Conservation (phyloP, 2,888 invertebrate genomes). For the Bibio marci region DNA sequence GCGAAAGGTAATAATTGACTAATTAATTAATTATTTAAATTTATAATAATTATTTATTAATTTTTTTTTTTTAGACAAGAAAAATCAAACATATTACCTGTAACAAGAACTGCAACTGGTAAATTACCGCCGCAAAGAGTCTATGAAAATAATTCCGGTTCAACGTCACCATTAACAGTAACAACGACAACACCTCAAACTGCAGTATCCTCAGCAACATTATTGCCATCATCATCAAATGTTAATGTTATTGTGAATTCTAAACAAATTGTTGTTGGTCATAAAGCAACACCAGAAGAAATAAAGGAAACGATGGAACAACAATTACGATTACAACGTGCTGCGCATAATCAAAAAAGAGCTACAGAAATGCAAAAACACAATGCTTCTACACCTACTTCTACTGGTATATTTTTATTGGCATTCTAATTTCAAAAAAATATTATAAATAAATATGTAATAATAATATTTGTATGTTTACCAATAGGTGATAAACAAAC, state of each 20-base stretch:
- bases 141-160: slow-evolving; percentile 12
- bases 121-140: slow-evolving; percentile 33
- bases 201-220: not conserved
- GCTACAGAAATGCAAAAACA: slow-evolving; percentile 42
- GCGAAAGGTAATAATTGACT: slow-evolving; percentile 65
- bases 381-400: too few relatives aligned
- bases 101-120: slow-evolving; percentile 67
- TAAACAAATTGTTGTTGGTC: slow-evolving; percentile 25
- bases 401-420: slow-evolving; percentile 9
- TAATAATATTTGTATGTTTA: not conserved
- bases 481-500: slow-evolving; percentile 2
- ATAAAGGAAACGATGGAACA: slow-evolving; percentile 85
- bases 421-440: not conserved
- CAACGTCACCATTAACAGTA: too few relatives aligned
- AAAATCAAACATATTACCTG: slow-evolving; percentile 54
- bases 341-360: slow-evolving; percentile 78
- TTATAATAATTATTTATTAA: not conserved
- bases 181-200: not conserved
- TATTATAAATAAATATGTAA: not conserved
- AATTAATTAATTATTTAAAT: too few relatives aligned
- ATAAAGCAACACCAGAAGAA: slow-evolving; percentile 50
- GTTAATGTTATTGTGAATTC: not conserved
- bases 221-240: slow-evolving; percentile 25
- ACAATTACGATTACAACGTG: slow-evolving; percentile 70
- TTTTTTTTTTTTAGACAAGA: slow-evolving; percentile 33